Evolutionary conservation across 2,797 vertebrate genomes (phyloP), one percentile per base, ranked within the genome.

Genomic region (Emydoidea blandingii): DNA sequence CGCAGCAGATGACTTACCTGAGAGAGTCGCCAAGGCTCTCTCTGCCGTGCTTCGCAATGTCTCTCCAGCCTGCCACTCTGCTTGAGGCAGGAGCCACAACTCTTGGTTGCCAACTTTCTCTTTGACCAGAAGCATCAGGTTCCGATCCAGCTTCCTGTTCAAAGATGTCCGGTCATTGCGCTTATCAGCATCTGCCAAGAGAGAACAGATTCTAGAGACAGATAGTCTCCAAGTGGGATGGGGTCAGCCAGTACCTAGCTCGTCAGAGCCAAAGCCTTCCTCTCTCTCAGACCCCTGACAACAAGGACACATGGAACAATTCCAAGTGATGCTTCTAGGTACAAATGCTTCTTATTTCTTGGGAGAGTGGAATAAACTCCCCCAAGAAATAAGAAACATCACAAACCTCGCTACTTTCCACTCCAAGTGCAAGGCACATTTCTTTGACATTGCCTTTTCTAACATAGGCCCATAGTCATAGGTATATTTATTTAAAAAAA

Each of bases 61-160:
- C 96, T 99, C 99, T 92, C 99, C 99, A 16, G 98, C 96, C 96
- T 98, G 98, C 99, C 99, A 99, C 89, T 98, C 98, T 10, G 96
- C 95, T 97, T 99, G 99, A 88, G 99, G 99, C 85, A 99, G 97
- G 78, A 99, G 97, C 99, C 99, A 99, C 83, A 99, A 56, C 65
- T 99, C 98, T 90, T 99, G 94, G 34, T 94, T 97, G 12, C 98
- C 99, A 0, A 99, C 94, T 93, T 98, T 98, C 97, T 99, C 98
- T 97, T 98, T 98, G 52, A 98, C 98, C 98, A 99, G 96, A 23
- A 99, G 98, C 76, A 99, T 91, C 94, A 99, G 98, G 37, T 98
- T 98, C 90, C 98, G 98, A 62, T 98, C 98, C 87, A 99, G 98
- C 96, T 98, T 99, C 92, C 99, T 99, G 86, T 98, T 94, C 97